A percentile compares a stretch with the other conserved stretches of the same genome.
Conservation (phyloP, 2,888 invertebrate genomes). For the Hesperia comma region DNA sequence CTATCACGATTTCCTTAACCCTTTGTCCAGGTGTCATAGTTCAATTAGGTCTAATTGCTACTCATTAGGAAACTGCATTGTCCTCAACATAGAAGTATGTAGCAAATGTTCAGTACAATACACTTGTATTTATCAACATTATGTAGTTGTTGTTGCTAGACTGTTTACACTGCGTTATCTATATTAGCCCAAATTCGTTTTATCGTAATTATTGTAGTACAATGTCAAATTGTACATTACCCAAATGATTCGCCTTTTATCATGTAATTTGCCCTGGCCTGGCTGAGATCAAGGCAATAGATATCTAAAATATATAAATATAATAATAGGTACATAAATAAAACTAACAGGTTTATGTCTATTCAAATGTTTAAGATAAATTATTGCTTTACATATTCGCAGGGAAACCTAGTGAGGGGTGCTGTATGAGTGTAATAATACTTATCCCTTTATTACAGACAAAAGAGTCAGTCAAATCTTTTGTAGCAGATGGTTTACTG, state of each 20-base stretch:
- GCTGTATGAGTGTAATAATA: too few species aligned
- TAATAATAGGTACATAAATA: too few species aligned
- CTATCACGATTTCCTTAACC: neutral
- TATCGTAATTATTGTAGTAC: neutral
- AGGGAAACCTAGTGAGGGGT: too few species aligned
- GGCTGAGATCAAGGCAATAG: too few species aligned
- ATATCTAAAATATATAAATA: too few species aligned
- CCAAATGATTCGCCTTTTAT: neutral
- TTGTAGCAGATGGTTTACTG: too few species aligned
- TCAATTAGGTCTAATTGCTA: neutral
- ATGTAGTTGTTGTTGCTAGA: conserved; percentile 18
- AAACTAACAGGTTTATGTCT: too few species aligned
- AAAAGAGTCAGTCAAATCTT: too few species aligned
- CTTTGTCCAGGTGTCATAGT: neutral
- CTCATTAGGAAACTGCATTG: conserved; percentile 4
- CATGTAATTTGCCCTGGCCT: too few species aligned
- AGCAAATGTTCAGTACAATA: neutral
- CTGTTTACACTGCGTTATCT: conserved; percentile 3
- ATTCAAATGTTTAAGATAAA: too few species aligned
- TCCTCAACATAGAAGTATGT: neutral
- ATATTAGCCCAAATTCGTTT: neutral
- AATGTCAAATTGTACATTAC: neutral
- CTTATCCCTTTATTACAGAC: too few species aligned
- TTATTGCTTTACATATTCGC: too few species aligned
- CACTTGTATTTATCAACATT: conserved; percentile 19